Evolutionary conservation across 2,113 vertebrate genomes (phyloP).

Genomic region (Entelurus aequoreus): DNA sequence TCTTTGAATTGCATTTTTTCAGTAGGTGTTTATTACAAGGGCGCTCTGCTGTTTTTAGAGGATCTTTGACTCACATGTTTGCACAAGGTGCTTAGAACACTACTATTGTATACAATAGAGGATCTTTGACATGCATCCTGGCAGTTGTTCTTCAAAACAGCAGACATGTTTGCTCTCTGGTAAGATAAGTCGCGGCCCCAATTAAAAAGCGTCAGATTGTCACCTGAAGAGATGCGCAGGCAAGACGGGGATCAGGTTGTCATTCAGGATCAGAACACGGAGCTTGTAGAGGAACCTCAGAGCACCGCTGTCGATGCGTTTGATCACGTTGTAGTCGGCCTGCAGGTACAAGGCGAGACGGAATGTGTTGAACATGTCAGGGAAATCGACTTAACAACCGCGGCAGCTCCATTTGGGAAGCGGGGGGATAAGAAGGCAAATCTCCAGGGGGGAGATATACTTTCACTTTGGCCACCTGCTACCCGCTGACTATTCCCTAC

Average conservation of each 20-base stretch:
- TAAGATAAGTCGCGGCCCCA: too few species aligned
- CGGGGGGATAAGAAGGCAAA: neutral
- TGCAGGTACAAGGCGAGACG: constrained; percentile 64
- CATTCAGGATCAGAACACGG: constrained; percentile 95
- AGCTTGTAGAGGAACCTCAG: constrained; percentile 93
- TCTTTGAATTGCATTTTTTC: too few species aligned
- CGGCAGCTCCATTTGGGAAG: constrained; percentile 5
- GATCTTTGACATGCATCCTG: too few species aligned
- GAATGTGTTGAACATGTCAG: constrained; percentile 21
- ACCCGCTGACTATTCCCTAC: constrained; percentile 11
- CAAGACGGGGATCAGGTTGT: constrained; percentile 94
- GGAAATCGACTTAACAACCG: neutral
- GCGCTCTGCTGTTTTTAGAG: too few species aligned
- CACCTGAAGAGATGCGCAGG: constrained; percentile 89
- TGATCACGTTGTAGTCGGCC: constrained; percentile 98
- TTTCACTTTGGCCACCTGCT: constrained; percentile 22
- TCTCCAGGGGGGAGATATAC: neutral
- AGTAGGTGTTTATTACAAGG: too few species aligned
- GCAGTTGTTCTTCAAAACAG: too few species aligned
- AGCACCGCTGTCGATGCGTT: constrained; percentile 92
- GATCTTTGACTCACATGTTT: too few species aligned
- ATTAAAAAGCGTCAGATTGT: constrained; percentile 14
- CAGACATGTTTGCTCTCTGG: too few species aligned
- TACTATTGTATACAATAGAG: too few species aligned
- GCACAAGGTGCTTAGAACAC: too few species aligned